Percentiles rank a stretch among this genome's conserved stretches.
Conservation (phyloP, 2,888 invertebrate genomes). For the Nymphalis c-album region DNA sequence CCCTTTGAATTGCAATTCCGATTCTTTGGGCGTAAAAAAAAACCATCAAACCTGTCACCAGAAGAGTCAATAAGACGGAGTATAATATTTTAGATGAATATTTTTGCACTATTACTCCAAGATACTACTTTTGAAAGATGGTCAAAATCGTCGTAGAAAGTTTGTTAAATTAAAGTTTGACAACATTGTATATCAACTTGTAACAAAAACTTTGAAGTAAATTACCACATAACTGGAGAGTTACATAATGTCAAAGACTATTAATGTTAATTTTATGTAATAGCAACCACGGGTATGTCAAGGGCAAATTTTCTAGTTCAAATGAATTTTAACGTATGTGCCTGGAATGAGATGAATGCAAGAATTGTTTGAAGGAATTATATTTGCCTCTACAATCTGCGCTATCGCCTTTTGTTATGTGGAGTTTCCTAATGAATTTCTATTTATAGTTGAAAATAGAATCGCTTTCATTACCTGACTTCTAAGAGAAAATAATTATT, state of each 20-base stretch:
- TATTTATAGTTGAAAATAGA: constrained; percentile 3
- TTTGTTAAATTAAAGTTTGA: too few relatives aligned
- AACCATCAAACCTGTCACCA: too few relatives aligned
- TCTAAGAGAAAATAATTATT: not conserved
- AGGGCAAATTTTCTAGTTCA: constrained; percentile 8
- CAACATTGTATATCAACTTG: too few relatives aligned
- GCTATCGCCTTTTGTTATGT: not conserved
- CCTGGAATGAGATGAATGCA: not conserved
- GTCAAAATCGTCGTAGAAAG: too few relatives aligned
- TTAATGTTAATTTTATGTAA: not conserved
- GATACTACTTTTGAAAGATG: too few relatives aligned
- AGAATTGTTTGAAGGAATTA: constrained; percentile 10
- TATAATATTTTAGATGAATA: too few relatives aligned
- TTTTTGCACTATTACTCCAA: too few relatives aligned
- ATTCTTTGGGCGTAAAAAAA: too few relatives aligned
- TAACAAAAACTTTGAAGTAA: too few relatives aligned
- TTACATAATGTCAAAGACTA: not conserved
- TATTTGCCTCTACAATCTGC: constrained; percentile 7
- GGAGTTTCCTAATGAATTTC: constrained; percentile 12
- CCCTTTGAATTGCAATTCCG: too few relatives aligned
- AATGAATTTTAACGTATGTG: not conserved
- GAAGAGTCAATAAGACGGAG: too few relatives aligned
- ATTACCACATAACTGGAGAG: too few relatives aligned
- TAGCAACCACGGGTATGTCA: not conserved
- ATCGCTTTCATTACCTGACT: not conserved